A percentile compares a stretch with the other conserved stretches of the same genome.
These are phyloP conservation scores for Philereme vetulata DNA, from an alignment of 2,888 invertebrate genomes.

Conservation along the genomic window DNA sequence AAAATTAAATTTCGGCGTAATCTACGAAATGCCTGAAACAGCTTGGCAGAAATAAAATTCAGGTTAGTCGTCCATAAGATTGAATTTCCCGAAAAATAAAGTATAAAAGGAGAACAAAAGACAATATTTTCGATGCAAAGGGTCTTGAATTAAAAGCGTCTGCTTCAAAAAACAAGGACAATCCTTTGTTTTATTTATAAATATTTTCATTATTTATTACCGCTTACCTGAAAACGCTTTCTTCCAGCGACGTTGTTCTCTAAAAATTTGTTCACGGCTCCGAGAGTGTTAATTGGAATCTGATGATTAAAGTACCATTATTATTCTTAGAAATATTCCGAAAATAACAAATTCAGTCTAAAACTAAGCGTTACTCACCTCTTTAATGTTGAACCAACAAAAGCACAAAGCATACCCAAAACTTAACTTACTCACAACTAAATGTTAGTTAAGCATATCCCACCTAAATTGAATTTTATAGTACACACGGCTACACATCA, in stretches of 20 bases:
- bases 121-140: slow-evolving; percentile 23
- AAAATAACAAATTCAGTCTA: not conserved
- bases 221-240: slow-evolving; percentile 65
- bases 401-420: not conserved
- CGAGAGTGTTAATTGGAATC: slow-evolving; percentile 87
- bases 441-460: slow-evolving; percentile 2
- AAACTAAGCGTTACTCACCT: not conserved
- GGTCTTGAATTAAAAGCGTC: slow-evolving; percentile 32
- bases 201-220: slow-evolving; percentile 4
- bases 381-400: not conserved
- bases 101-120: slow-evolving; percentile 15
- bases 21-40: too few species aligned
- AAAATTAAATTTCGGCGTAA: too few species aligned
- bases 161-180: slow-evolving; percentile 28
- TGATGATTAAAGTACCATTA: slow-evolving; percentile 50
- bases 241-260: slow-evolving; percentile 76
- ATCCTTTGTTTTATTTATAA: slow-evolving; percentile 17
- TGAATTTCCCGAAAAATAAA: not conserved
- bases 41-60: too few species aligned
- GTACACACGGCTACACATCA: not conserved
- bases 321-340: not conserved
- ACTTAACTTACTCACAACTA: not conserved
- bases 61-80: not conserved
- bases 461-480: too few species aligned
- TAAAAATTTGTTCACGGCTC: slow-evolving; percentile 86